These are phyloP conservation scores for Pomatostomus ruficeps DNA, from an alignment of 2,113 vertebrate genomes.

Conservation along the genomic window DNA sequence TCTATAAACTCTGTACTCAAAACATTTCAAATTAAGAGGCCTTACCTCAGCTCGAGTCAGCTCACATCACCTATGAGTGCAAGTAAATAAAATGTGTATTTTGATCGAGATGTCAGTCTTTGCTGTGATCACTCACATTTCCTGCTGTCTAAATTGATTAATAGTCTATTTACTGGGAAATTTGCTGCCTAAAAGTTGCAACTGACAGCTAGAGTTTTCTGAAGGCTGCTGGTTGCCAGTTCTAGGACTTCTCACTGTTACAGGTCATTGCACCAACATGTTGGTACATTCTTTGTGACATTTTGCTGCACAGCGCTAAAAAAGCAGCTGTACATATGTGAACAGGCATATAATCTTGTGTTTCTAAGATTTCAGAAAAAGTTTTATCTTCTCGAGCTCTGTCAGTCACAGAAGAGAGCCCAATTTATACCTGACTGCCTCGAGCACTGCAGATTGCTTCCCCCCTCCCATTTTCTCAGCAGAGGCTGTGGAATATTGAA, in stretches of 20 bases:
- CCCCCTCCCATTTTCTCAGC: neutral
- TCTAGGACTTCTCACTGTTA: neutral
- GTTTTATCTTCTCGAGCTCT: neutral
- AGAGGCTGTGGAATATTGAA: neutral
- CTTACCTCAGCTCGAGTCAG: neutral
- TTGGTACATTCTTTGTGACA: neutral
- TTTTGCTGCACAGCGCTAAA: neutral
- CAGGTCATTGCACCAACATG: neutral
- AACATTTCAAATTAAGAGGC: neutral
- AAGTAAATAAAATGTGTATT: neutral
- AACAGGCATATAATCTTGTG: neutral
- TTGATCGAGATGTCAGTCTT: neutral
- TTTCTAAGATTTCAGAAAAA: neutral
- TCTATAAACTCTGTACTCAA: neutral
- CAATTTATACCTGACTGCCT: neutral
- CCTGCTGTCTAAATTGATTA: constrained; percentile 19
- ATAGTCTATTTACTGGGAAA: constrained; percentile 16
- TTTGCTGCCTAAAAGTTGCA: constrained; percentile 16
- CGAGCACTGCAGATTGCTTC: neutral
- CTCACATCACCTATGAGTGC: neutral
- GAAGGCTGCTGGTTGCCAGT: neutral
- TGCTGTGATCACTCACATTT: neutral
- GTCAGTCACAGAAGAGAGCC: neutral
- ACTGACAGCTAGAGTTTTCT: neutral
- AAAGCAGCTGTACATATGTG: neutral